These are phyloP conservation scores for Lycaon pictus DNA, from an alignment of 2,113 vertebrate genomes.

Conservation along the genomic window DNA sequence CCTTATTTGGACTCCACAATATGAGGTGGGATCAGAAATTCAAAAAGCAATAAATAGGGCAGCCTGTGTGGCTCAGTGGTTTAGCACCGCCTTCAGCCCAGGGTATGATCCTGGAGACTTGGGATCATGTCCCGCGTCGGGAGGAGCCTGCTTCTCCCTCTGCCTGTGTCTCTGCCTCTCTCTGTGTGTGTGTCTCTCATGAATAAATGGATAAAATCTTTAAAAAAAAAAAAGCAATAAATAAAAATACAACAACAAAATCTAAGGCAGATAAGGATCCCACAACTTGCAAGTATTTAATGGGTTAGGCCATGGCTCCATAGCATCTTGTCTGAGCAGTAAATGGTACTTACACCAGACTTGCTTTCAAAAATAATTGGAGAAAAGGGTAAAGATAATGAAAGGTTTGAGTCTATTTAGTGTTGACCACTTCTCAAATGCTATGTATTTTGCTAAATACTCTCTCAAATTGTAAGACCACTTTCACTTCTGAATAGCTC, in stretches of 20 bases:
- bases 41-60: background rate
- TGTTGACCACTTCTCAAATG: conserved; percentile 28
- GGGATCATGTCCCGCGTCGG: too few relatives aligned
- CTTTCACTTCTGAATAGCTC: background rate
- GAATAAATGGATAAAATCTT: too few relatives aligned
- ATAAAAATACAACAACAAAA: conserved; percentile 24
- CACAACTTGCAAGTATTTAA: background rate
- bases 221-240: background rate
- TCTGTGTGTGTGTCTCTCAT: too few relatives aligned
- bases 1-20: background rate
- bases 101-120: too few relatives aligned
- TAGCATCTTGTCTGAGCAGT: background rate
- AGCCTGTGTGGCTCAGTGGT: too few relatives aligned
- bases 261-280: background rate
- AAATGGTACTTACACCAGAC: background rate
- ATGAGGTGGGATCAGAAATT: background rate
- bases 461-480: conserved; percentile 40
- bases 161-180: too few relatives aligned
- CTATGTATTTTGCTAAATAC: background rate
- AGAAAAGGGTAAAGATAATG: background rate
- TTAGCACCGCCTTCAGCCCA: too few relatives aligned
- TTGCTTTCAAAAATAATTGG: conserved; percentile 19
- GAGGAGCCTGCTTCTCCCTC: too few relatives aligned
- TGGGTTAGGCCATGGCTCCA: background rate
- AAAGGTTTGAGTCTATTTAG: background rate